Evolutionary conservation across 1,140 invertebrate species (phyloP).

Genomic region (Polypedilum pembai): DNA sequence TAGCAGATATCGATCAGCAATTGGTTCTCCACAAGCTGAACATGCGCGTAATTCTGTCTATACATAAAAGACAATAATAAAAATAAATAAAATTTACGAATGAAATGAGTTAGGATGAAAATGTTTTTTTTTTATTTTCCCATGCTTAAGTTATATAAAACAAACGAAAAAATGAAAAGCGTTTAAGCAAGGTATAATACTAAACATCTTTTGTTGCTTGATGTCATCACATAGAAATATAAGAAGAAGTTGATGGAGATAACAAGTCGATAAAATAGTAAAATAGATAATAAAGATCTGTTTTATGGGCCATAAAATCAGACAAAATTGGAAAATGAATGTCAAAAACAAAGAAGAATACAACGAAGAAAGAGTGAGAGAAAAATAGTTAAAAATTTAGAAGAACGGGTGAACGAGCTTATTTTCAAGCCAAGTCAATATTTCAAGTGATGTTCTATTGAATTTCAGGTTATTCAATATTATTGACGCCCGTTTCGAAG

Average conservation of each 20-base stretch:
- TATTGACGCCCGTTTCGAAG: neutral
- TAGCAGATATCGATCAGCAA: constrained; percentile 67
- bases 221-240: too few species aligned
- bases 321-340: neutral
- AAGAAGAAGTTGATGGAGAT: neutral
- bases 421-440: neutral
- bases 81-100: neutral
- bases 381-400: neutral
- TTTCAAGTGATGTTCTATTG: neutral
- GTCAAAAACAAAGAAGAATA: neutral
- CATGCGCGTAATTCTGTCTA: constrained; percentile 64
- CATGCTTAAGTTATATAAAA: neutral
- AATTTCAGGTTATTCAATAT: neutral
- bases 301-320: constrained; percentile 8
- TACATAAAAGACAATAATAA: too few species aligned
- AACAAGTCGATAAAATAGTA: neutral
- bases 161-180: neutral
- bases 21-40: constrained; percentile 63
- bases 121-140: neutral
- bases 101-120: neutral
- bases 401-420: neutral
- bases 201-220: neutral
- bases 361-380: neutral
- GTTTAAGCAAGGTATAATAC: neutral
- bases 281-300: constrained; percentile 24